A percentile compares a stretch with the other conserved stretches of the same genome.
phyloP scores from a whole-genome alignment of 1,140 invertebrate species.

The Pomacea maculata region DNA sequence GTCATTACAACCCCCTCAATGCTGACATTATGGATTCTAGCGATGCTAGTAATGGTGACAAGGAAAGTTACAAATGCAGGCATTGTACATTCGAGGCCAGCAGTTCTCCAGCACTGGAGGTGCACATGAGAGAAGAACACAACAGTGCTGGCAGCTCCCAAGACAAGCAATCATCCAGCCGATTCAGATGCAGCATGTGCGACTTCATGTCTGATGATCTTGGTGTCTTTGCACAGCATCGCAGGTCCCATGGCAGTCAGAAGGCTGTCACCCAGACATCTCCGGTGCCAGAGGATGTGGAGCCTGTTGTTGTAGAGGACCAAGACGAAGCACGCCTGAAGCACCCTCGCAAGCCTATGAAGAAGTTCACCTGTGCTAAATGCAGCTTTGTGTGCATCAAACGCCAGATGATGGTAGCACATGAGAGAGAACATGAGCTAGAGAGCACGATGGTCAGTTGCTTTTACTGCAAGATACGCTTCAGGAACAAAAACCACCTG shows the following conservation, averaged over 20 bases:
- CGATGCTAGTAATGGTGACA: constrained; percentile 37
- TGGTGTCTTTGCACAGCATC: constrained; percentile 56
- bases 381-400: constrained; percentile 55
- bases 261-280: constrained; percentile 13
- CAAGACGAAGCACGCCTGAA: constrained; percentile 41
- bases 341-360: constrained; percentile 52
- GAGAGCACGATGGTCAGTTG: constrained; percentile 42
- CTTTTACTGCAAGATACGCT: constrained; percentile 50
- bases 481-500: constrained; percentile 44
- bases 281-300: constrained; percentile 9
- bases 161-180: constrained; percentile 23
- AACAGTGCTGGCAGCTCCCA: background rate
- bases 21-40: constrained; percentile 17
- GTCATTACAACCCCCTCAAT: constrained; percentile 37
- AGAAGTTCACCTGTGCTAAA: constrained; percentile 49
- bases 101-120: constrained; percentile 43
- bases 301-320: constrained; percentile 22
- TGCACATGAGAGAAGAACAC: constrained; percentile 32
- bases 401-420: constrained; percentile 42
- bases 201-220: constrained; percentile 50
- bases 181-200: constrained; percentile 59
- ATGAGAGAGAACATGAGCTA: constrained; percentile 50
- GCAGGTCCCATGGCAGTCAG: constrained; percentile 39
- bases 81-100: constrained; percentile 49
- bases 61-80: constrained; percentile 44